Percentiles rank a stretch among this genome's conserved stretches.
These are phyloP conservation scores for Coenobita brevimanus DNA, from an alignment of 1,140 invertebrate species.

Conservation along the genomic window DNA sequence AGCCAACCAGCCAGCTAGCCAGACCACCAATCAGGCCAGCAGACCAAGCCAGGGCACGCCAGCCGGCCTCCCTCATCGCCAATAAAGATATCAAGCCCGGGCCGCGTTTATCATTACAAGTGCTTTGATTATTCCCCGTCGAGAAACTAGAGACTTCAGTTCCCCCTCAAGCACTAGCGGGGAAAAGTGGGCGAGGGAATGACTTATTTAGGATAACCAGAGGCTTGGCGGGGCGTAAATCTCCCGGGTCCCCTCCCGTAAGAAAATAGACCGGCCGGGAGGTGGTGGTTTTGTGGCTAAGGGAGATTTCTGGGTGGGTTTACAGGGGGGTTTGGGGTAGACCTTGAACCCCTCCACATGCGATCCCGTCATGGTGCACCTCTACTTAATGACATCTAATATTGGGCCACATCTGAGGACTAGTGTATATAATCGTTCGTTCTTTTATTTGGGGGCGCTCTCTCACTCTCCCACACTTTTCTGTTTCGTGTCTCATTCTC, in stretches of 20 bases:
- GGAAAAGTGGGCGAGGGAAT: constrained; percentile 23
- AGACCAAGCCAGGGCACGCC: too few species aligned
- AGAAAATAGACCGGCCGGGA: background rate
- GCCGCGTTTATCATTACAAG: constrained; percentile 44
- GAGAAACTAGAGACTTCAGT: constrained; percentile 43
- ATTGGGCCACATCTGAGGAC: background rate
- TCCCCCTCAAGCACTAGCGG: background rate
- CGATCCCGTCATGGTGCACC: too few species aligned
- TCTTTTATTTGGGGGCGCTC: background rate
- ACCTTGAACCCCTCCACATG: too few species aligned
- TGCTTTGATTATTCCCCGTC: constrained; percentile 37
- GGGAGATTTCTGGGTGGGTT: too few species aligned
- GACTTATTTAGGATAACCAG: constrained; percentile 53
- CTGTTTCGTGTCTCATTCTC: too few species aligned
- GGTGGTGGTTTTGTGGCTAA: background rate
- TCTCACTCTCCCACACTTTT: too few species aligned
- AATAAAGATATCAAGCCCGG: constrained; percentile 44
- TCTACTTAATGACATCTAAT: background rate
- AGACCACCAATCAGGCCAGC: too few species aligned
- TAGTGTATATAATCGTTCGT: background rate
- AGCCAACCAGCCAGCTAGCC: background rate
- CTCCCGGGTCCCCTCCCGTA: background rate
- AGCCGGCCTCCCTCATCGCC: background rate
- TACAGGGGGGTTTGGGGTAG: too few species aligned
- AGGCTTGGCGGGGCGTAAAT: constrained; percentile 18